Conservation (phyloP, 2,113 vertebrate genomes). For the Poicephalus gulielmi region DNA sequence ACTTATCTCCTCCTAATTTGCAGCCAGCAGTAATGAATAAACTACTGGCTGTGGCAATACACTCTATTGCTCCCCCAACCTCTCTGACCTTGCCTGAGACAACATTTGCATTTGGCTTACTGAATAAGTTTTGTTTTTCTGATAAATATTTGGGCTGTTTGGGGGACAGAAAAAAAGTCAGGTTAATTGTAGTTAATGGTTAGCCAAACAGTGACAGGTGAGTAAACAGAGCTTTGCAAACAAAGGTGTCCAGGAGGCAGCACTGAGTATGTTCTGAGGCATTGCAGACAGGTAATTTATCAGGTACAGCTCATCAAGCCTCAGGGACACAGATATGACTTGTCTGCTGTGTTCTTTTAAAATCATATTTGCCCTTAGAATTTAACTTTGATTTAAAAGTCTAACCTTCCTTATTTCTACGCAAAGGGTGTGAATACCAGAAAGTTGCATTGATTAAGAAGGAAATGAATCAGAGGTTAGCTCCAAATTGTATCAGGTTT, state of each 20-base stretch:
- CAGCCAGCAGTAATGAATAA: background rate
- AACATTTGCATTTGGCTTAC: constrained; percentile 56
- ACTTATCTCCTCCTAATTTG: background rate
- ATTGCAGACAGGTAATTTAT: background rate
- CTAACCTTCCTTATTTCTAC: background rate
- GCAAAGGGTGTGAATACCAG: background rate
- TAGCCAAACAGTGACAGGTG: constrained; percentile 35
- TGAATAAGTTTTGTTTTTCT: constrained; percentile 22
- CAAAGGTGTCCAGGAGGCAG: background rate
- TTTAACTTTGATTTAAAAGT: constrained; percentile 1
- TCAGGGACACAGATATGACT: background rate
- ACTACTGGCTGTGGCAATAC: background rate
- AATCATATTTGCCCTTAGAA: constrained; percentile 14
- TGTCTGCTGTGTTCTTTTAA: background rate
- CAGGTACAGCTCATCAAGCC: background rate
- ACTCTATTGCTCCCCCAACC: background rate
- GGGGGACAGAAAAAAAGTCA: background rate
- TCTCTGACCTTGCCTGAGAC: background rate
- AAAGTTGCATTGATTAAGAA: background rate
- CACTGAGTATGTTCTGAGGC: background rate
- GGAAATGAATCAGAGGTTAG: constrained; percentile 33
- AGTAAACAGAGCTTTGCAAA: constrained; percentile 37
- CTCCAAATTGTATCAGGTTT: background rate
- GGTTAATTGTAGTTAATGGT: constrained; percentile 56
- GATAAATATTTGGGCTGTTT: constrained; percentile 56